These are phyloP conservation scores for Heliocidaris erythrogramma DNA, from an alignment of 35 echinoderm and acorn worm species.

Conservation along the genomic window DNA sequence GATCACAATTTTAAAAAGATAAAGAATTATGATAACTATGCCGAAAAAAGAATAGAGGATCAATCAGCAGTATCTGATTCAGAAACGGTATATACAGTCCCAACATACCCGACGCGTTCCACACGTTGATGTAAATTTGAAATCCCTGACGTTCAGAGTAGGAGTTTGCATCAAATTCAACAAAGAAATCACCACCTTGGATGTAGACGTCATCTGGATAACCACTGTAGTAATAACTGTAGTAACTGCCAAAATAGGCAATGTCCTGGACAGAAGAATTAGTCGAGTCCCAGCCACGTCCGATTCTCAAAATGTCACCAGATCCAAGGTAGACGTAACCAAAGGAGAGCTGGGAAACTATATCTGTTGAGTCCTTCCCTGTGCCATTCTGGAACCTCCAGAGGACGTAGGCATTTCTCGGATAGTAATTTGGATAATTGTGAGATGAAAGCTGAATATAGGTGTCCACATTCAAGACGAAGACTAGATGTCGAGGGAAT, in stretches of 20 bases:
- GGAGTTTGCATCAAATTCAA: neutral
- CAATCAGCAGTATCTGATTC: too few species aligned
- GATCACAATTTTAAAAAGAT: too few species aligned
- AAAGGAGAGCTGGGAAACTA: neutral
- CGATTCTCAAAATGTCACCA: neutral
- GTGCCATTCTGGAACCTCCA: neutral
- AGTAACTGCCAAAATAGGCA: neutral
- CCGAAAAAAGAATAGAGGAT: neutral
- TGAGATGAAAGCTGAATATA: neutral
- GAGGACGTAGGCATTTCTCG: neutral
- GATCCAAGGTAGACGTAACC: neutral
- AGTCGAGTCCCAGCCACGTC: neutral
- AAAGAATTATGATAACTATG: too few species aligned
- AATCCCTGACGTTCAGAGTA: neutral
- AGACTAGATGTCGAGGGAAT: too few species aligned
- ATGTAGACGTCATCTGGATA: neutral
- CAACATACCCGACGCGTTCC: neutral
- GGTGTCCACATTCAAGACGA: too few species aligned
- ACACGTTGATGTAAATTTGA: neutral
- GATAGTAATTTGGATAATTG: slow-evolving; percentile 9
- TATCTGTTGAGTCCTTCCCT: neutral
- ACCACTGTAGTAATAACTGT: neutral
- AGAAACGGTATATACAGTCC: too few species aligned
- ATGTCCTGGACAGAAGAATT: neutral
- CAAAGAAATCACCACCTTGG: neutral